These are phyloP conservation scores for Diploptera punctata DNA, from an alignment of 2,888 invertebrate genomes.

Conservation along the genomic window DNA sequence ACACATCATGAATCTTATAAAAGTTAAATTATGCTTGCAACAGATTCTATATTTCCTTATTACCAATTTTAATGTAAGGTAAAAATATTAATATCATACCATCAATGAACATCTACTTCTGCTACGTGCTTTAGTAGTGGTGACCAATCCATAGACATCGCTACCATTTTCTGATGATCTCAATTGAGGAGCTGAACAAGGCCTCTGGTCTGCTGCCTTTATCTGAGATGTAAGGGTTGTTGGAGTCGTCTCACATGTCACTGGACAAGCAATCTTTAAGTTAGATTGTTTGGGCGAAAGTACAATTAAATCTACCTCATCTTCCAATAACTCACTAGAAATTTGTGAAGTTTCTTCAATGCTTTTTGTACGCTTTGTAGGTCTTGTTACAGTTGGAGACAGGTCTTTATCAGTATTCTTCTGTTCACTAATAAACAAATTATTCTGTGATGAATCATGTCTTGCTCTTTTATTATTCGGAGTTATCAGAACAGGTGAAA, in stretches of 20 bases:
- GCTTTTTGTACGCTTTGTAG: slow-evolving; percentile 27
- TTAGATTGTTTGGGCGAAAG: too few relatives aligned
- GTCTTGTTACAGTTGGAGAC: slow-evolving; percentile 19
- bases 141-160: background rate
- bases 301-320: too few relatives aligned
- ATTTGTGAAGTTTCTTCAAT: background rate
- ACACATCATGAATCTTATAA: too few relatives aligned
- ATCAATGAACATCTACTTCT: too few relatives aligned
- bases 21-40: too few relatives aligned
- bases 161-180: background rate
- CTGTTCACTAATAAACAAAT: background rate
- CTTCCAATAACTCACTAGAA: too few relatives aligned
- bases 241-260: background rate
- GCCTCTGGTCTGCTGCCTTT: background rate
- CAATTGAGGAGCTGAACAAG: background rate
- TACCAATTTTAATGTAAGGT: too few relatives aligned
- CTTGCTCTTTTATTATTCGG: background rate
- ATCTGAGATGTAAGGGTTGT: too few relatives aligned
- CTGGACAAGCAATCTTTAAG: background rate
- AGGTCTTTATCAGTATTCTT: background rate
- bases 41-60: too few relatives aligned
- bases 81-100: too few relatives aligned
- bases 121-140: background rate
- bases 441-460: background rate
- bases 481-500: background rate